A percentile compares a stretch with the other conserved stretches of the same genome.
These are phyloP conservation scores for Bombus superbus DNA, from an alignment of 1,140 invertebrate genomes.

Conservation along the genomic window DNA sequence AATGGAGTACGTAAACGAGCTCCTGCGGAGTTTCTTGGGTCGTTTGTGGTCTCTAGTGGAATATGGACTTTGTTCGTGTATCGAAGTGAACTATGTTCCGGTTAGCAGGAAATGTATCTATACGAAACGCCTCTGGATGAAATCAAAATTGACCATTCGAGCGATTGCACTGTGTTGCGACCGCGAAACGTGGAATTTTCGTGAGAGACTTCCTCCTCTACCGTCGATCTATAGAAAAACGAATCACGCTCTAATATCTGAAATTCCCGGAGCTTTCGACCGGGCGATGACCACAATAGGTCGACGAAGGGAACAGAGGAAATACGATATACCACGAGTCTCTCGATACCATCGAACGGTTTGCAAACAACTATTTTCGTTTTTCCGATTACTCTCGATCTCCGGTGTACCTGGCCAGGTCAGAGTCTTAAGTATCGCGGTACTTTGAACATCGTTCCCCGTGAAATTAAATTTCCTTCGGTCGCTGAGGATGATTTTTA, in stretches of 20 bases:
- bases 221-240: no score
- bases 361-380: not conserved
- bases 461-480: slow-evolving; percentile 32
- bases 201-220: not conserved
- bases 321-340: not conserved
- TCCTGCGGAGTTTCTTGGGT: not conserved
- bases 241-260: not conserved
- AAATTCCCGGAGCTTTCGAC: not conserved
- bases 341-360: not conserved
- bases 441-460: slow-evolving; percentile 36
- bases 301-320: not conserved
- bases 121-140: not conserved
- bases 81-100: not conserved
- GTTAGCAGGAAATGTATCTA: not conserved
- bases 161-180: not conserved
- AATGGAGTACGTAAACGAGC: not conserved
- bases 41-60: not conserved
- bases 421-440: slow-evolving; percentile 36
- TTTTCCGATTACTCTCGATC: not conserved
- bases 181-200: not conserved
- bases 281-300: not conserved
- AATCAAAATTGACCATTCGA: not conserved
- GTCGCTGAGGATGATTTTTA: slow-evolving; percentile 37
- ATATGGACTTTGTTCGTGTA: not conserved
- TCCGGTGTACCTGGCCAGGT: not conserved